Percentiles rank a stretch among this genome's conserved stretches.
Conservation (phyloP, 1,140 invertebrate species). For the Octopus sinensis region DNA sequence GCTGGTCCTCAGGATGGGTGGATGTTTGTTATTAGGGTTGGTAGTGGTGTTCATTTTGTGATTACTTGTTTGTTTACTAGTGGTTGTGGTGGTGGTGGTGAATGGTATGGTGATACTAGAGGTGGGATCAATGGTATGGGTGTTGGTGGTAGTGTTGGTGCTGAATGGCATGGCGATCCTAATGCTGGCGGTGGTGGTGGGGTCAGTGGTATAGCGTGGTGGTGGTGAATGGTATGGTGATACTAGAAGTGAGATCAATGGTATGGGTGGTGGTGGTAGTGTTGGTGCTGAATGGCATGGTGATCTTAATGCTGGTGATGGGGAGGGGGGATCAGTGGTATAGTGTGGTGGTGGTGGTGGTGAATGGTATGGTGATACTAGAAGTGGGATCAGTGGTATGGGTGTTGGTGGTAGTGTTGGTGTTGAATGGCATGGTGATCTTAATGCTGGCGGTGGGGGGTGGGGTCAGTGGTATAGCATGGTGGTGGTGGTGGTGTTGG, state of each 20-base stretch:
- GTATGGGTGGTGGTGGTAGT: background rate
- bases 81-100: too few species aligned
- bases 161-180: too few species aligned
- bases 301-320: background rate
- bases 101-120: background rate
- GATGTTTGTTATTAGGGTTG: too few species aligned
- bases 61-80: background rate
- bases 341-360: background rate
- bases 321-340: background rate
- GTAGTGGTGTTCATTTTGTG: too few species aligned
- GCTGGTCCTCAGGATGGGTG: too few species aligned
- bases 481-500: background rate
- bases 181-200: background rate
- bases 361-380: background rate
- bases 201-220: too few species aligned
- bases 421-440: background rate
- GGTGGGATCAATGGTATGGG: background rate
- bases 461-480: background rate
- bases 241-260: background rate
- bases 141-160: background rate
- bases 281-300: too few species aligned
- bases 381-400: background rate
- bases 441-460: background rate
- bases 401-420: background rate
- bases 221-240: background rate